Percentiles rank a stretch among this genome's conserved stretches.
Evolutionary conservation across 1,140 invertebrate genomes (phyloP).

Genomic region (Platyura marginata): DNA sequence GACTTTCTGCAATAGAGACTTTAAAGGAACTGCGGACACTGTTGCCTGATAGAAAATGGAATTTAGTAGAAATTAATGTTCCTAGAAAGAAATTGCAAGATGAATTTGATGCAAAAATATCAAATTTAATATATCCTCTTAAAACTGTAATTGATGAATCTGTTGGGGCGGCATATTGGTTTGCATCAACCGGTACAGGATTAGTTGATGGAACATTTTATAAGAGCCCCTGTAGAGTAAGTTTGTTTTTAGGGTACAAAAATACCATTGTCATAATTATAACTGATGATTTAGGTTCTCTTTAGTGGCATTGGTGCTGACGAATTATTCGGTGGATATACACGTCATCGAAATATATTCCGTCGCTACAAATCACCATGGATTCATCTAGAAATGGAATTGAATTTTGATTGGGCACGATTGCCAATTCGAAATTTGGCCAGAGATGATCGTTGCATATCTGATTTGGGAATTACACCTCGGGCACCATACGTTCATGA

Average conservation of each 20-base stretch:
- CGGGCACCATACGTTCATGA: slow-evolving; percentile 93
- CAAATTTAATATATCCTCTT: slow-evolving; percentile 63
- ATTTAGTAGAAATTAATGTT: slow-evolving; percentile 53
- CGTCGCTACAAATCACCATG: slow-evolving; percentile 32
- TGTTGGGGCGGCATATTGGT: slow-evolving; percentile 87
- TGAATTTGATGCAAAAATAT: slow-evolving; percentile 34
- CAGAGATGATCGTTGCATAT: slow-evolving; percentile 76
- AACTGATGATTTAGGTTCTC: slow-evolving; percentile 37
- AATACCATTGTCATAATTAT: not conserved
- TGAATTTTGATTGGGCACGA: slow-evolving; percentile 59
- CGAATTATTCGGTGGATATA: slow-evolving; percentile 91
- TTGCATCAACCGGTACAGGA: slow-evolving; percentile 64
- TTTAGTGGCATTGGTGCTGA: slow-evolving; percentile 89
- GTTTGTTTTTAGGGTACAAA: slow-evolving; percentile 4
- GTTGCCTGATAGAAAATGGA: slow-evolving; percentile 43
- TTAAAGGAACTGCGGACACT: slow-evolving; percentile 48
- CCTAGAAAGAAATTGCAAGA: slow-evolving; percentile 40
- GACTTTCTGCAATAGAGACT: slow-evolving; percentile 55
- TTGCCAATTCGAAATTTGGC: slow-evolving; percentile 86
- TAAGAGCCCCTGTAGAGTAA: slow-evolving; percentile 45
- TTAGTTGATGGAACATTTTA: slow-evolving; percentile 24
- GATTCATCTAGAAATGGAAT: slow-evolving; percentile 42
- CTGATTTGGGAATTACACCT: slow-evolving; percentile 56
- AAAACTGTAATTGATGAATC: slow-evolving; percentile 89
- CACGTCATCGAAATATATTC: slow-evolving; percentile 59